phyloP scores from a whole-genome alignment of 2,797 vertebrate species.

The Gymnothorax reevesii region DNA sequence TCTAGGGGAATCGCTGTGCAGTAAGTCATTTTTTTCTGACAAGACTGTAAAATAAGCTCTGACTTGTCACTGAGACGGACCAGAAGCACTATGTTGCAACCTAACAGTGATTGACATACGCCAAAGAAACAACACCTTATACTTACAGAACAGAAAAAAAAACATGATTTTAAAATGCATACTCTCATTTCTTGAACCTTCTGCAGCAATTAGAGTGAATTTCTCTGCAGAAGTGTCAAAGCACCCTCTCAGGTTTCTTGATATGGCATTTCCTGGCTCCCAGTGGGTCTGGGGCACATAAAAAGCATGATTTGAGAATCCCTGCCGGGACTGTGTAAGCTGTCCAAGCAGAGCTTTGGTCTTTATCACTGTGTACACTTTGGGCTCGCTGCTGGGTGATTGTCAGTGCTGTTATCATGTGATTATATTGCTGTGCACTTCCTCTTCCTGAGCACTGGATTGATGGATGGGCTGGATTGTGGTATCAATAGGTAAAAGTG shows the following conservation, averaged over 20 bases:
- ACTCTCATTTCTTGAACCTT: conserved; percentile 17
- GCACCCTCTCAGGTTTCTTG: conserved; percentile 22
- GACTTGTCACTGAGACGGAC: neutral
- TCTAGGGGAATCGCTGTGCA: neutral
- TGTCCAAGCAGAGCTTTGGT: neutral
- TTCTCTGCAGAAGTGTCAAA: conserved; percentile 25
- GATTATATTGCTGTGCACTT: neutral
- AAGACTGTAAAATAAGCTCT: neutral
- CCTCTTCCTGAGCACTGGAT: neutral
- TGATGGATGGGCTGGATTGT: neutral
- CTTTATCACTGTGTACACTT: no score
- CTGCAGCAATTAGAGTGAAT: conserved; percentile 28
- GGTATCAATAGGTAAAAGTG: neutral
- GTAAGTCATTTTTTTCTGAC: neutral
- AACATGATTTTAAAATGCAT: neutral
- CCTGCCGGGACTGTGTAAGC: neutral
- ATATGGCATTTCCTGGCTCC: conserved; percentile 29
- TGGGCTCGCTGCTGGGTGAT: neutral
- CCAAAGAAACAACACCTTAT: neutral
- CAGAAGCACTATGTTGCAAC: neutral
- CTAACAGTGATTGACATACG: neutral
- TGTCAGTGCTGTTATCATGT: neutral
- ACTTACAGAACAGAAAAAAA: neutral
- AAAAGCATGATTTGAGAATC: conserved; percentile 11
- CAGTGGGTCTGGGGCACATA: neutral